Evolutionary conservation across 2,113 vertebrate species (phyloP).

Genomic region (Muntiacus reevesi): DNA sequence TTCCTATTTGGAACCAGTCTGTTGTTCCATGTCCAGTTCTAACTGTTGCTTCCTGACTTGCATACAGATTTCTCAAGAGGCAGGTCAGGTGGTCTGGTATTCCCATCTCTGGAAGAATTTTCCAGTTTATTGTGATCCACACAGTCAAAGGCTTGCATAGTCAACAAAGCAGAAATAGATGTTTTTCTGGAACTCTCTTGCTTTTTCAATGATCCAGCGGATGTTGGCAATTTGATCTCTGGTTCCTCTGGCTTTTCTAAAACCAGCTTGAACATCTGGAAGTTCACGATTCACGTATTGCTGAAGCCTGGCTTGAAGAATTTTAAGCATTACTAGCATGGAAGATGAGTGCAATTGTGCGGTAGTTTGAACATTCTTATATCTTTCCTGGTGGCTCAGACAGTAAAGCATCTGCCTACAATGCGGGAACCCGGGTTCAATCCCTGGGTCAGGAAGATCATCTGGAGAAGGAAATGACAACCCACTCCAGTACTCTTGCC

Average conservation of each 20-base stretch:
- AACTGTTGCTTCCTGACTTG: neutral
- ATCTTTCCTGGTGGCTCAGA: too few relatives aligned
- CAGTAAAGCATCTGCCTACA: too few relatives aligned
- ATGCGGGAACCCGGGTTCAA: too few relatives aligned
- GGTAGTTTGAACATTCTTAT: neutral
- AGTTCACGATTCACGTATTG: rapidly evolving
- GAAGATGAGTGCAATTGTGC: neutral
- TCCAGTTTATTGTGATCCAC: neutral
- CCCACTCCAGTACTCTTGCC: too few relatives aligned
- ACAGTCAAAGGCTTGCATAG: neutral
- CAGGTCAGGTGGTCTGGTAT: neutral
- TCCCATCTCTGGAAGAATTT: neutral
- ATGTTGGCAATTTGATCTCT: too few relatives aligned
- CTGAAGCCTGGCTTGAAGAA: neutral
- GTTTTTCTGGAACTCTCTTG: neutral
- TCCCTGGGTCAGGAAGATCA: too few relatives aligned
- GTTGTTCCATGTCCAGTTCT: neutral
- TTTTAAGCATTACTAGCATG: neutral
- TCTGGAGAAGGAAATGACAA: too few relatives aligned
- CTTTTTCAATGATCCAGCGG: too few relatives aligned
- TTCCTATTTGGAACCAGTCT: neutral
- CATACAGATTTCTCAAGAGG: neutral
- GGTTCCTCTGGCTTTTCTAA: neutral
- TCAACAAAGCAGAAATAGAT: neutral
- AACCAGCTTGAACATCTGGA: neutral